Evolutionary conservation across 2,113 vertebrate genomes (phyloP).

Genomic region (Cyphomyrus plagiostoma): DNA sequence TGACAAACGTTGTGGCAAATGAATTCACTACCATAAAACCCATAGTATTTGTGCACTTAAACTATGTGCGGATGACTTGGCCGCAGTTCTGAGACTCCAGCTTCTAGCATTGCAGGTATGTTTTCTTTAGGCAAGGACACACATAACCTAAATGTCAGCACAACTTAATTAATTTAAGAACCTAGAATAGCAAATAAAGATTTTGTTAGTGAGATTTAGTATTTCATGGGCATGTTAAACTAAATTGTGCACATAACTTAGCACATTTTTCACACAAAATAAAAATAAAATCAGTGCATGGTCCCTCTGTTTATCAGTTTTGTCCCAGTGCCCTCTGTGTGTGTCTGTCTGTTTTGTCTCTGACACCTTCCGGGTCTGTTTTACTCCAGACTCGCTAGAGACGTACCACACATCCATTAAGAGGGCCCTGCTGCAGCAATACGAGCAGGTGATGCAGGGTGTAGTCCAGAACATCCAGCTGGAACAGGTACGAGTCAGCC

Average conservation of each 20-base stretch:
- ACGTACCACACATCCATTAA: conserved; percentile 34
- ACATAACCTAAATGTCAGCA: background rate
- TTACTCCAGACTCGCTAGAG: background rate
- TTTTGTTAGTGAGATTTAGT: background rate
- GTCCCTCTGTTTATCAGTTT: background rate
- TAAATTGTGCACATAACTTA: background rate
- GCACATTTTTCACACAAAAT: background rate
- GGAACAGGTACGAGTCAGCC: conserved; percentile 59
- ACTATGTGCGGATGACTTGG: background rate
- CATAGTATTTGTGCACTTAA: background rate
- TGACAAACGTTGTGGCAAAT: background rate
- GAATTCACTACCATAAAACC: background rate
- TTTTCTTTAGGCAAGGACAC: background rate
- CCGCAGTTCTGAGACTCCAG: background rate
- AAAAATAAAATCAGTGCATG: background rate
- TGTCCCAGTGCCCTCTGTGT: background rate
- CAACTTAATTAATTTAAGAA: background rate
- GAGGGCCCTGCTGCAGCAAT: conserved; percentile 39
- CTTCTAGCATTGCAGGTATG: background rate
- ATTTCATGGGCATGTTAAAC: background rate
- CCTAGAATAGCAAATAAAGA: background rate
- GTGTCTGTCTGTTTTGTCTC: background rate
- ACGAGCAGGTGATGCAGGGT: conserved; percentile 25
- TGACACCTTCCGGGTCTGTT: background rate
- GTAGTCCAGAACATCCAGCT: conserved; percentile 42